Percentiles rank a stretch among this genome's conserved stretches.
Conservation (phyloP, 2,888 invertebrate genomes). For the Eupithecia inturbata region DNA sequence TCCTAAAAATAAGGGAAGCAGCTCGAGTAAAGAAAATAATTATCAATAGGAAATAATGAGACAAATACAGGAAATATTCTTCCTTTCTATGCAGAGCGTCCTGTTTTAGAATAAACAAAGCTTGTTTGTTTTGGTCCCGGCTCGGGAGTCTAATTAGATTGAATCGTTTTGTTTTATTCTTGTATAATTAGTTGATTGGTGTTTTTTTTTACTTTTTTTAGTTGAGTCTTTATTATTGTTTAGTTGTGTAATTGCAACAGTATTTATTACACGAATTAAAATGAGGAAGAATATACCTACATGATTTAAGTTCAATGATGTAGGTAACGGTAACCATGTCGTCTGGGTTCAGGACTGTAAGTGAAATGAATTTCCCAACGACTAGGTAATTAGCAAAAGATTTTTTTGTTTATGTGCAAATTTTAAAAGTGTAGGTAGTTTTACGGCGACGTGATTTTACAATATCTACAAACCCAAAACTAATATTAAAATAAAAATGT, state of each 20-base stretch:
- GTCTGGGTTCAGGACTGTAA: background rate
- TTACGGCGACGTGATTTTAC: conserved; percentile 31
- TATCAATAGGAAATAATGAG: conserved; percentile 34
- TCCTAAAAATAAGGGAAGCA: conserved; percentile 7
- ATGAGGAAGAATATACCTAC: background rate
- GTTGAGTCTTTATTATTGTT: background rate
- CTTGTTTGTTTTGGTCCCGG: conserved; percentile 33
- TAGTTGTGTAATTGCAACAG: background rate
- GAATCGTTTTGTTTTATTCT: conserved; percentile 23
- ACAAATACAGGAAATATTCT: conserved; percentile 44
- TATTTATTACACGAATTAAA: background rate
- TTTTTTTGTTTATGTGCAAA: background rate
- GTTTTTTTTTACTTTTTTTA: background rate
- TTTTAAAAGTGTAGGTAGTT: conserved; percentile 8
- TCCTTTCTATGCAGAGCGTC: conserved; percentile 31
- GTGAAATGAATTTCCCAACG: background rate
- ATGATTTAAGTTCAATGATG: background rate
- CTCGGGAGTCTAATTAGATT: conserved; percentile 29
- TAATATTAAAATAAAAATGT: conserved; percentile 59
- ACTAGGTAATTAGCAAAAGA: background rate
- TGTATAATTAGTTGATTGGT: conserved; percentile 19
- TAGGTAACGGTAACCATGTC: background rate
- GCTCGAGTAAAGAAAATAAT: conserved; percentile 24
- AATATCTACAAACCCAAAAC: conserved; percentile 33
- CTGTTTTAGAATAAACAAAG: conserved; percentile 35